phyloP scores from a whole-genome alignment of 2,888 invertebrate genomes.

The Volucella inflata region DNA sequence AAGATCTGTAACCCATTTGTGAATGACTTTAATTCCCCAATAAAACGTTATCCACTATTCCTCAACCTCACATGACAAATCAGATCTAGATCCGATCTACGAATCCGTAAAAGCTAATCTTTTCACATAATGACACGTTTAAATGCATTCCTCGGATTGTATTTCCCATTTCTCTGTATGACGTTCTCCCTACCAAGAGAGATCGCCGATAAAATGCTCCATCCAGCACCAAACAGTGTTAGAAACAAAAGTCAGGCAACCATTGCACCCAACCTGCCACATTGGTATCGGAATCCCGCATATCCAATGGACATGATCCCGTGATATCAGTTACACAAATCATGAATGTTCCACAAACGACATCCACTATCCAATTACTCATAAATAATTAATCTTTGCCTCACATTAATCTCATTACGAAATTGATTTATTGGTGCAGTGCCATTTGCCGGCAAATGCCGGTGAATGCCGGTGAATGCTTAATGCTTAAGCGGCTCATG shows the following conservation, averaged over 20 bases:
- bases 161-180: conserved; percentile 16
- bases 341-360: conserved; percentile 73
- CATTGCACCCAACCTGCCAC: conserved; percentile 12
- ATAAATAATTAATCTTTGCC: conserved; percentile 75
- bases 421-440: conserved; percentile 74
- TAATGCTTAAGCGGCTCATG: conserved; percentile 50
- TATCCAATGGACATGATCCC: conserved; percentile 58
- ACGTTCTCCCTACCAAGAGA: background rate
- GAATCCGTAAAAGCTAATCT: background rate
- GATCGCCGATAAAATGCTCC: conserved; percentile 13
- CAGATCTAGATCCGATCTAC: background rate
- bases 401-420: conserved; percentile 75
- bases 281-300: conserved; percentile 44
- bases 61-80: background rate
- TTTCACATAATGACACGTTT: conserved; percentile 8
- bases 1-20: too few relatives aligned
- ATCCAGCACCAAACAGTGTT: background rate
- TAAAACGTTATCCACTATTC: too few relatives aligned
- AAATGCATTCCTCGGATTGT: conserved; percentile 19
- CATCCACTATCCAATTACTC: conserved; percentile 75
- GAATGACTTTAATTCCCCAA: too few relatives aligned
- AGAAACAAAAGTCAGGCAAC: background rate
- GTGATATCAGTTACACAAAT: conserved; percentile 73
- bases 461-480: background rate
- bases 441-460: conserved; percentile 66